phyloP scores from a whole-genome alignment of 2,888 invertebrate species.

The Eupithecia inturbata region DNA sequence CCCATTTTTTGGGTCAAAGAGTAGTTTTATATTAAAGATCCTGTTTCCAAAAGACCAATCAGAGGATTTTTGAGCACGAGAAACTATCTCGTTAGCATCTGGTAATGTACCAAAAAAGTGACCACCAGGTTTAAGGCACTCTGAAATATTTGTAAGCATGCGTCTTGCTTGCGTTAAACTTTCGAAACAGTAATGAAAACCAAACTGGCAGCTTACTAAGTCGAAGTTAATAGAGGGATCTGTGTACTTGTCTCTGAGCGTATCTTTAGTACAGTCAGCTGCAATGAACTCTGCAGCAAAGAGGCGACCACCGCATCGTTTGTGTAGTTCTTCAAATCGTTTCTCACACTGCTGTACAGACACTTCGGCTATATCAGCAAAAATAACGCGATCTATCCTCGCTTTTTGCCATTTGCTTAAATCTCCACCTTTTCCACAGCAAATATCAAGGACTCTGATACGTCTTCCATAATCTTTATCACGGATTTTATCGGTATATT shows the following conservation, averaged over 20 bases:
- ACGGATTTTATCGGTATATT: constrained; percentile 88
- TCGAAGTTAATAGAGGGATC: constrained; percentile 93
- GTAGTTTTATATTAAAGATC: constrained; percentile 89
- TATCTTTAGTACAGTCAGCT: constrained; percentile 95
- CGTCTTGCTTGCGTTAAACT: constrained; percentile 93
- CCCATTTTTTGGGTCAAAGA: constrained; percentile 85
- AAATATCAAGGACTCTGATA: constrained; percentile 94
- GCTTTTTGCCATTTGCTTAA: constrained; percentile 97
- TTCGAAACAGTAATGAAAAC: constrained; percentile 98
- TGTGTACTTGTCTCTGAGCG: constrained; percentile 89
- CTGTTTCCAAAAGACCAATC: constrained; percentile 89
- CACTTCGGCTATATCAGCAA: constrained; percentile 96
- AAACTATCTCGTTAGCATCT: constrained; percentile 96
- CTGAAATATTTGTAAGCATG: constrained; percentile 96
- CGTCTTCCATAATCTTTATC: constrained; percentile 87
- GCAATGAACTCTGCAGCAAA: constrained; percentile 95
- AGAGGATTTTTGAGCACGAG: constrained; percentile 85
- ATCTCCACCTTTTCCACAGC: constrained; percentile 99
- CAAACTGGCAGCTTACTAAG: constrained; percentile 98
- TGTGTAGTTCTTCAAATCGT: constrained; percentile 90
- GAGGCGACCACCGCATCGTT: constrained; percentile 67
- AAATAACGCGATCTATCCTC: constrained; percentile 91
- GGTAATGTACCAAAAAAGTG: constrained; percentile 99
- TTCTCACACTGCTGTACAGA: constrained; percentile 95
- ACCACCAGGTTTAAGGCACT: constrained; percentile 94